A percentile compares a stretch with the other conserved stretches of the same genome.
These are phyloP conservation scores for Plecotus auritus DNA, from an alignment of 2,113 vertebrate species.

Conservation along the genomic window DNA sequence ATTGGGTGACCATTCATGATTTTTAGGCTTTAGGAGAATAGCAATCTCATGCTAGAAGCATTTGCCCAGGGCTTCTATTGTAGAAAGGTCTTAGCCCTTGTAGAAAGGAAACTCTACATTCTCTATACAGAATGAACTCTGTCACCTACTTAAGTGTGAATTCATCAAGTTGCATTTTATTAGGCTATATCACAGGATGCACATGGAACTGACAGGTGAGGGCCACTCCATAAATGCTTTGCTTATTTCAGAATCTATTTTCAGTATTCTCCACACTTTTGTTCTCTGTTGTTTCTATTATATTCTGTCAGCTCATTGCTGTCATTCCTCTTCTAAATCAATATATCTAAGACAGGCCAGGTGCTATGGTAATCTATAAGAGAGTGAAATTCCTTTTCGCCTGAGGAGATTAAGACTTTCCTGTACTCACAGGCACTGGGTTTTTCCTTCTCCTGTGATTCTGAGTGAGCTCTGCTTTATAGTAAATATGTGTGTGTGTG, in stretches of 20 bases:
- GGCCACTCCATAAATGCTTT: not conserved
- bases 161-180: not conserved
- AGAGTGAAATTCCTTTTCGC: not conserved
- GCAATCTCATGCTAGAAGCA: not conserved
- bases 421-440: not conserved
- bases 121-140: not conserved
- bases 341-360: not conserved
- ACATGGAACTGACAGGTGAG: not conserved
- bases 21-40: not conserved
- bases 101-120: not conserved
- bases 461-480: not conserved
- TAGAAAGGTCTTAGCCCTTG: not conserved
- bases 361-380: not conserved
- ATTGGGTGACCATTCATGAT: not conserved
- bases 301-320: not conserved
- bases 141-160: not conserved
- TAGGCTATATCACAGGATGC: not conserved
- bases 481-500: not conserved
- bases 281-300: not conserved
- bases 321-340: not conserved
- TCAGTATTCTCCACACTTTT: not conserved
- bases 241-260: not conserved
- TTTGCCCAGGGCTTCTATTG: not conserved
- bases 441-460: not conserved
- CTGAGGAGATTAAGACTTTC: not conserved